Base-by-base conservation (phyloP, 2,113 vertebrate genomes). In the Chlorodrepanis virens region DNA sequence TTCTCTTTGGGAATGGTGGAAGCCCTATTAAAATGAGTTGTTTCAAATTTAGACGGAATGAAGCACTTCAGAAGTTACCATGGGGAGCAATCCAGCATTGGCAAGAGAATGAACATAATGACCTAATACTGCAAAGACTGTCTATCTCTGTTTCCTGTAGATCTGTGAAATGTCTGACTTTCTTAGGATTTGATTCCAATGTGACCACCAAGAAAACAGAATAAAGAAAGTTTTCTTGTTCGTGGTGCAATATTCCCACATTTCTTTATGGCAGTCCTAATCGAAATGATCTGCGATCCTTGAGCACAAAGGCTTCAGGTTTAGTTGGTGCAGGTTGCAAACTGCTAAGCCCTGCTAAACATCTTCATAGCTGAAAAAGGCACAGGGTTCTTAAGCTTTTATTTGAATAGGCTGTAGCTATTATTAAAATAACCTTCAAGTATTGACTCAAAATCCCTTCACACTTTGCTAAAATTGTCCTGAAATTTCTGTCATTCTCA, bases 341-440 rank as follows among this genome's bases (percentile, higher is more conserved):
- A 96, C 93, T 94, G 89, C 95, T 94, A 87, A 97, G 80, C 92
- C 81, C 80, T 83, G 59, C 87, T 97, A 91, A 97, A 94, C 94
- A 94, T 97, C 96, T 90, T 97, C 78, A 89, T 80, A 95, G 94
- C 96, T 97, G 93, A 94, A 96, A 95, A 98, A 98, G 93, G 76
- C 93, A 91, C 93, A 56, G 81, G 72, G 64, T 96, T 97, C 94
- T 96, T 97, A 97, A 96, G 96, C 89, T 89, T 97, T 96, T 97
- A 96, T 98, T 97, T 98, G 97, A 98, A 96, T 97, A 97, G 96
- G 87, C 85, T 97, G 94, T 96, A 95, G 92, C 94, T 97, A 96
- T 96, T 96, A 97, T 96, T 98, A 98, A 98, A 98, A 98, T 97
- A 97, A 96, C 97, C 94, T 98, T 97, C 92, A 91, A 97, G 96